A percentile compares a stretch with the other conserved stretches of the same genome.
Conservation (phyloP, 2,797 vertebrate genomes). For the Pygocentrus nattereri region DNA sequence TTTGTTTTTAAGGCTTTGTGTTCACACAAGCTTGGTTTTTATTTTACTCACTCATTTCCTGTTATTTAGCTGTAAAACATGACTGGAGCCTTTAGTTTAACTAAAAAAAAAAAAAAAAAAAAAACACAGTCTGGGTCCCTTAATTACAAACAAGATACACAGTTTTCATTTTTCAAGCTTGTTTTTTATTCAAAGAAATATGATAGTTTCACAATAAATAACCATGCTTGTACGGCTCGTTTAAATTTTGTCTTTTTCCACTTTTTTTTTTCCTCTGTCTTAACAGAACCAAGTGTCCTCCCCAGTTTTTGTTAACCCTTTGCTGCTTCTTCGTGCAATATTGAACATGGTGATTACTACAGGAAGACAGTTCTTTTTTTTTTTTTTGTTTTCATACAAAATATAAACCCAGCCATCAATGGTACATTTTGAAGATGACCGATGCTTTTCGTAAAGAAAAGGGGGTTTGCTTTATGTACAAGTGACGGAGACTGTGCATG, state of each 20-base stretch:
- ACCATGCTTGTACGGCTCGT: conserved; percentile 81
- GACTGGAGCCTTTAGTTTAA: conserved; percentile 7
- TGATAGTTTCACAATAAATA: conserved; percentile 88
- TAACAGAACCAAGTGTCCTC: conserved; percentile 60
- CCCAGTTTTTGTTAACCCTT: conserved; percentile 45
- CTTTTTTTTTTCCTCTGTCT: conserved; percentile 5
- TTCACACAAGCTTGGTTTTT: neutral
- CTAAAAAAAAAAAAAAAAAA: too few species aligned
- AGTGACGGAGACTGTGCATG: conserved; percentile 59
- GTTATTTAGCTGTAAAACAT: conserved; percentile 15
- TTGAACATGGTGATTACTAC: conserved; percentile 71
- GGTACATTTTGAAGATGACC: conserved; percentile 72
- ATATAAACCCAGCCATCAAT: conserved; percentile 75
- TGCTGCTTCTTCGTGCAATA: conserved; percentile 73
- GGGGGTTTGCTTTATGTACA: conserved; percentile 86
- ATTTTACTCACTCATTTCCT: neutral
- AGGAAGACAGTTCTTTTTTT: conserved; percentile 65
- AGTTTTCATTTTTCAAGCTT: conserved; percentile 64
- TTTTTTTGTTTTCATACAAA: conserved; percentile 72
- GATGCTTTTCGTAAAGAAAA: conserved; percentile 78
- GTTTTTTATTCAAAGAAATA: conserved; percentile 84
- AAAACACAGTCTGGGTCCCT: neutral
- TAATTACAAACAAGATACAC: conserved; percentile 25
- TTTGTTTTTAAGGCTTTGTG: conserved; percentile 19
- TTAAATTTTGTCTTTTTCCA: conserved; percentile 67